phyloP scores from a whole-genome alignment of 2,888 invertebrate genomes.

The Emesis castigata region DNA sequence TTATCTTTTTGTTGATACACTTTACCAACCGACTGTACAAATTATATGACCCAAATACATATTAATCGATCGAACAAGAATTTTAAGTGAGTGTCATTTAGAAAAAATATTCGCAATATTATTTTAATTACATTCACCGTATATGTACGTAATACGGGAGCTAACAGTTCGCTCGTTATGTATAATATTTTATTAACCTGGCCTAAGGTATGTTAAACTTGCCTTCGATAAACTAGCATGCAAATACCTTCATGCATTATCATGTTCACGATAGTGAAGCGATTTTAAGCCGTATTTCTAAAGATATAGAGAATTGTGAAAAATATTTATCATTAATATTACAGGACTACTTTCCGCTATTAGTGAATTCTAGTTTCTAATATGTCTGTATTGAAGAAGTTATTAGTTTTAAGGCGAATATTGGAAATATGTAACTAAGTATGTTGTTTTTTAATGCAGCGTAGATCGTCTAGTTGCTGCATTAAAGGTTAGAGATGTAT shows the following conservation, averaged over 20 bases:
- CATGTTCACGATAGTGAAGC: constrained; percentile 60
- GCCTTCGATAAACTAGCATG: constrained; percentile 81
- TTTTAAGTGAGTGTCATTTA: constrained; percentile 4
- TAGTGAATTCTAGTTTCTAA: background rate
- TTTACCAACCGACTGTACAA: background rate
- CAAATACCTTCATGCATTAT: constrained; percentile 76
- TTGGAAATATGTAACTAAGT: background rate
- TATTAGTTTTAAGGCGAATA: background rate
- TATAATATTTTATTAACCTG: constrained; percentile 83
- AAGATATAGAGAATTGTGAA: background rate
- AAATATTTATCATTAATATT: background rate
- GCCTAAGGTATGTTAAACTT: constrained; percentile 84
- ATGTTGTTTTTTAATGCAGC: too few species aligned
- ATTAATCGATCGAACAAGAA: background rate
- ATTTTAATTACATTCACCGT: constrained; percentile 64
- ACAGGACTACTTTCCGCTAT: background rate
- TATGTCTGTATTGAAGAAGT: background rate
- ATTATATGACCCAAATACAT: constrained; percentile 4
- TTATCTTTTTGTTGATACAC: too few species aligned
- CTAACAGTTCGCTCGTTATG: constrained; percentile 79
- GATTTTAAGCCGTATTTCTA: background rate
- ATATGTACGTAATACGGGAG: constrained; percentile 84
- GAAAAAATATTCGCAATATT: constrained; percentile 13
- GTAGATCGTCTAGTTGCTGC: too few species aligned
- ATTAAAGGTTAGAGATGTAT: too few species aligned